These are phyloP conservation scores for Ectemnius cavifrons DNA, from an alignment of 2,888 invertebrate genomes.

Conservation along the genomic window DNA sequence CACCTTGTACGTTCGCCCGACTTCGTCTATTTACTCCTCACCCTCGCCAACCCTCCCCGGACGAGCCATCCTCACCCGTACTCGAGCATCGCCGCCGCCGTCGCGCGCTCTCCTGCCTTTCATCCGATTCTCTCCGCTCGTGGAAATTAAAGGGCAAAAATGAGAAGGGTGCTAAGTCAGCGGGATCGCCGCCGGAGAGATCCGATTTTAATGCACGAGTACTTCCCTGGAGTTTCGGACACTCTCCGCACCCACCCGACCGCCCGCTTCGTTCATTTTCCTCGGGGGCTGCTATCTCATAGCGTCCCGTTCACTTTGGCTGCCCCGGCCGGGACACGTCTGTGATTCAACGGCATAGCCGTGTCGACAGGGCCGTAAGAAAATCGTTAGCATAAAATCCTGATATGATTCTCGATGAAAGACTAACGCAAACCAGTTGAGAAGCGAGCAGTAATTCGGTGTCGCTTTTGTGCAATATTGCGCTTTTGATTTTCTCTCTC, in stretches of 20 bases:
- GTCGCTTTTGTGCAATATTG: too few species aligned
- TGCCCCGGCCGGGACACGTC: neutral
- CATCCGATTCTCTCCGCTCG: slow-evolving; percentile 30
- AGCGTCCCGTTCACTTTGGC: slow-evolving; percentile 2
- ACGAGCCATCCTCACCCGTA: too few species aligned
- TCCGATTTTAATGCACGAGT: neutral
- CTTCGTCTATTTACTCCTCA: slow-evolving; percentile 26
- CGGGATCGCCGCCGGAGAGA: neutral
- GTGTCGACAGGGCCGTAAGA: slow-evolving; percentile 5
- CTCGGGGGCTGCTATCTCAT: slow-evolving; percentile 4
- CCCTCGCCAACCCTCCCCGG: slow-evolving; percentile 9
- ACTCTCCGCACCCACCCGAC: too few species aligned
- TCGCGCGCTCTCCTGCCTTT: slow-evolving; percentile 16
- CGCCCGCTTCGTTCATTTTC: too few species aligned
- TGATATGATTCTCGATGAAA: too few species aligned
- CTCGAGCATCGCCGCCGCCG: slow-evolving; percentile 1
- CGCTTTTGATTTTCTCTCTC: too few species aligned
- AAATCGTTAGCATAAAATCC: neutral
- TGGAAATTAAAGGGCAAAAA: slow-evolving; percentile 1
- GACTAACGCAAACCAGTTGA: too few species aligned
- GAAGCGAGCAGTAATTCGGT: too few species aligned
- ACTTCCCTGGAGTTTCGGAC: neutral
- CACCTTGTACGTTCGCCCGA: slow-evolving; percentile 14
- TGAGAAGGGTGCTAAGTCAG: neutral
- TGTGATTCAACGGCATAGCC: neutral